Conservation (phyloP, 2,888 invertebrate genomes). For the Torymus auratus region DNA sequence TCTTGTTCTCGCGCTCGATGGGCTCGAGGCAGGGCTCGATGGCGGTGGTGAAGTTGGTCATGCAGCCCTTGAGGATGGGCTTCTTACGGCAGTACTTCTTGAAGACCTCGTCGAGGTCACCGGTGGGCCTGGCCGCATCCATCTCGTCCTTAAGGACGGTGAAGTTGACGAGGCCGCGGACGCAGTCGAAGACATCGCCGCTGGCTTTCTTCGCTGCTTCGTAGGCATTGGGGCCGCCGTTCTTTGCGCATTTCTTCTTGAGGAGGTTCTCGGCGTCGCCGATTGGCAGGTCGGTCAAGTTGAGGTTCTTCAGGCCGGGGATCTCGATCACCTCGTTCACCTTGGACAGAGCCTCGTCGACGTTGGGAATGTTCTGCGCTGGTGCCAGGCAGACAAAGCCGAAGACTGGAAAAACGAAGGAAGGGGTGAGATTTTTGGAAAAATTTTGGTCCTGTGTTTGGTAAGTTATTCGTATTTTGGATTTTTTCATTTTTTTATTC, state of each 20-base stretch:
- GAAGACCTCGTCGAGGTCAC: constrained; percentile 84
- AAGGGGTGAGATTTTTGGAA: no score
- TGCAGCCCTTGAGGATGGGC: constrained; percentile 80
- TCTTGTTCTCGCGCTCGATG: constrained; percentile 81
- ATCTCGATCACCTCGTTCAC: constrained; percentile 53
- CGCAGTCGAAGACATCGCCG: constrained; percentile 78
- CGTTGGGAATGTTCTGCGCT: constrained; percentile 20
- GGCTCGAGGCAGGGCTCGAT: constrained; percentile 82
- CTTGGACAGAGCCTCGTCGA: constrained; percentile 56
- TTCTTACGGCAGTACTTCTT: constrained; percentile 85
- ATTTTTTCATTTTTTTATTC: no score
- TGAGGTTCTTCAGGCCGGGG: constrained; percentile 60
- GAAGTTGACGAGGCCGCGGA: constrained; percentile 80
- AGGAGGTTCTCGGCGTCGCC: constrained; percentile 78
- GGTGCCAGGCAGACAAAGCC: constrained; percentile 1
- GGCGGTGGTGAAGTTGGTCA: constrained; percentile 79
- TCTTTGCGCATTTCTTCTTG: constrained; percentile 83
- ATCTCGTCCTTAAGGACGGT: constrained; percentile 82
- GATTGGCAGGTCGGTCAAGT: constrained; percentile 68
- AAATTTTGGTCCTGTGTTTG: no score
- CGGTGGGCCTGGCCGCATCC: constrained; percentile 83
- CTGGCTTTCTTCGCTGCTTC: constrained; percentile 78
- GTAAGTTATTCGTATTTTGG: no score
- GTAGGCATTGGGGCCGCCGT: constrained; percentile 80
- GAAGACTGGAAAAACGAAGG: constrained; percentile 25